Percentiles rank a stretch among this genome's conserved stretches.
Conservation (phyloP, 1,140 invertebrate genomes). For the Calliopsis andreniformis region DNA sequence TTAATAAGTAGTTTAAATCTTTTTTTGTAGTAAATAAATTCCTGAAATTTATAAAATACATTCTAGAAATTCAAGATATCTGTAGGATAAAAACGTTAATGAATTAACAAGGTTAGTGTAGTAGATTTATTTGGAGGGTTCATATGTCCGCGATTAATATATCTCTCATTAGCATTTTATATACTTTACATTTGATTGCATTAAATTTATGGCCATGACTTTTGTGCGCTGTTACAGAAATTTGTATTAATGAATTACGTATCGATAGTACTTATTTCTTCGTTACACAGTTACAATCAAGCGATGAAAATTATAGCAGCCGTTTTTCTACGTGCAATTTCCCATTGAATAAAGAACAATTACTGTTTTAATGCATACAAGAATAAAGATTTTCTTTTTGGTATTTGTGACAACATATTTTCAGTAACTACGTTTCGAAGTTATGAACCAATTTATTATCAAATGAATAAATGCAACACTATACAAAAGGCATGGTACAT, state of each 20-base stretch:
- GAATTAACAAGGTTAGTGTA: too few species aligned
- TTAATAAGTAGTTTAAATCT: too few species aligned
- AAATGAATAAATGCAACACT: conserved; percentile 46
- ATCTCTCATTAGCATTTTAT: conserved; percentile 51
- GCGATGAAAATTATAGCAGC: too few species aligned
- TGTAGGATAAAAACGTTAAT: too few species aligned
- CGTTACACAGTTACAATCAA: background rate
- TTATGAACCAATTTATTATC: conserved; percentile 43
- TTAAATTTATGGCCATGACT: conserved; percentile 33
- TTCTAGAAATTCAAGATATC: too few species aligned
- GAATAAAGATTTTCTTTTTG: background rate
- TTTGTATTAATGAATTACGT: background rate
- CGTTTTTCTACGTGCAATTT: background rate
- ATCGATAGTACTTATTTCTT: background rate
- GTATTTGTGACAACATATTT: background rate
- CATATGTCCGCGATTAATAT: conserved; percentile 53
- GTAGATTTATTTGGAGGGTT: conserved; percentile 41
- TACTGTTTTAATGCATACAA: background rate
- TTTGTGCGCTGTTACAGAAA: background rate
- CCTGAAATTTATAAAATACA: too few species aligned
- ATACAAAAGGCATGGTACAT: conserved; percentile 34
- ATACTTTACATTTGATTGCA: conserved; percentile 55
- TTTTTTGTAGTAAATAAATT: too few species aligned
- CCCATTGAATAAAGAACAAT: background rate
- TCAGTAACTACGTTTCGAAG: background rate